Conservation (phyloP, 2,888 invertebrate species). For the Tetramorium bicarinatum region DNA sequence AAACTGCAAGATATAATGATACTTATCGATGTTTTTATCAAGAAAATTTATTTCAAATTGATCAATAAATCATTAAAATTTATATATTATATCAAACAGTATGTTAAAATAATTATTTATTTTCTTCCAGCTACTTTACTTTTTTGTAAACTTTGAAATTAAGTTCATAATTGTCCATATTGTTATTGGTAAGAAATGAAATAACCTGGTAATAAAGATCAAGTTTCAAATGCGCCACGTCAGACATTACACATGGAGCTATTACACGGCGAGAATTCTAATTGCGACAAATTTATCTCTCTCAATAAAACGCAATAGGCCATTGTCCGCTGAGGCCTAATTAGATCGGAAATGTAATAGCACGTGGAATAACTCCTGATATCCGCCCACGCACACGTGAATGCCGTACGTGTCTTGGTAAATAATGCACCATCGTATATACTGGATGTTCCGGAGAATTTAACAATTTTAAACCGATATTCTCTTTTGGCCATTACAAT, state of each 20-base stretch:
- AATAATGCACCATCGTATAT: slow-evolving; percentile 1
- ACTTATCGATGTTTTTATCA: not conserved
- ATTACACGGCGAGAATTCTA: slow-evolving; percentile 19
- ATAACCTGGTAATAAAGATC: not conserved
- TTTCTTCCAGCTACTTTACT: not conserved
- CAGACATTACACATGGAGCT: not conserved
- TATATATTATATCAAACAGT: not conserved
- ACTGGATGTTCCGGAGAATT: slow-evolving; percentile 11
- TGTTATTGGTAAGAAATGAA: slow-evolving; percentile 1
- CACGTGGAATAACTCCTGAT: slow-evolving; percentile 45
- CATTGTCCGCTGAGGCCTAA: slow-evolving; percentile 43
- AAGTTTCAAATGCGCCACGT: not conserved
- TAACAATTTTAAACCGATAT: not conserved
- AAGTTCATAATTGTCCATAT: not conserved
- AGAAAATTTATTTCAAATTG: not conserved
- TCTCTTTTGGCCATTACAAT: not conserved
- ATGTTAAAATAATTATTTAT: slow-evolving; percentile 1
- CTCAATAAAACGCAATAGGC: slow-evolving; percentile 36
- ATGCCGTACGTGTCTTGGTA: not conserved
- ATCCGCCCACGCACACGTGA: slow-evolving; percentile 22
- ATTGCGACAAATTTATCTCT: slow-evolving; percentile 46
- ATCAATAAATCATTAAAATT: not conserved
- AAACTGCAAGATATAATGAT: not conserved
- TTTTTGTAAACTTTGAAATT: not conserved
- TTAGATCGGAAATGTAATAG: slow-evolving; percentile 46